These are phyloP conservation scores for Indri indri DNA, from an alignment of 2,113 vertebrate species.

Conservation along the genomic window DNA sequence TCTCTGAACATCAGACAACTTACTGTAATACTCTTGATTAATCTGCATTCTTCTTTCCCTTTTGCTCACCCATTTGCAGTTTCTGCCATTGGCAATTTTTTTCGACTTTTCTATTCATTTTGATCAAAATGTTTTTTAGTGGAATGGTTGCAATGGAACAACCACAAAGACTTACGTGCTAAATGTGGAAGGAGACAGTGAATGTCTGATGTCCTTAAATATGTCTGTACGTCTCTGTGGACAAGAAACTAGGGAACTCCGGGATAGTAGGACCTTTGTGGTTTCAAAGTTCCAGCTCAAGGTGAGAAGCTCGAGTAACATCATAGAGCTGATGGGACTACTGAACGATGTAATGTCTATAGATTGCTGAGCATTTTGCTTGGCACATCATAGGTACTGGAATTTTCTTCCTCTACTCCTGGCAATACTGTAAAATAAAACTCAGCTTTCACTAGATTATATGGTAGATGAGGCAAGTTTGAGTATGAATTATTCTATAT, in stretches of 20 bases:
- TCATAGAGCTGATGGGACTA: neutral
- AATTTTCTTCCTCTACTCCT: constrained; percentile 17
- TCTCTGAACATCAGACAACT: neutral
- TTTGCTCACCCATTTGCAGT: neutral
- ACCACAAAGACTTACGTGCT: neutral
- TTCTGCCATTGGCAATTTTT: neutral
- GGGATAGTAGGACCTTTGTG: neutral
- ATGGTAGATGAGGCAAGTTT: neutral
- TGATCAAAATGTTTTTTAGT: neutral
- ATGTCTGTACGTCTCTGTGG: neutral
- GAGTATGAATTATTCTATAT: neutral
- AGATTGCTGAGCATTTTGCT: neutral
- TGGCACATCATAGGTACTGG: neutral
- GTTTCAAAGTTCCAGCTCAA: neutral
- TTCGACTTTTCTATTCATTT: constrained; percentile 5
- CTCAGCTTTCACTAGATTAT: neutral
- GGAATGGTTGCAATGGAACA: neutral
- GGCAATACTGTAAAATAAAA: neutral
- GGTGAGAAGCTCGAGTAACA: neutral
- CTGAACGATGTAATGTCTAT: neutral
- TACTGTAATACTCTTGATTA: neutral
- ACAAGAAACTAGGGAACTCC: neutral
- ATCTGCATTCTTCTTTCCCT: neutral
- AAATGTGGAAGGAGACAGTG: neutral
- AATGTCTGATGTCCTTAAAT: neutral